Conservation (phyloP, 2,888 invertebrate species). For the Agrochola circellaris region DNA sequence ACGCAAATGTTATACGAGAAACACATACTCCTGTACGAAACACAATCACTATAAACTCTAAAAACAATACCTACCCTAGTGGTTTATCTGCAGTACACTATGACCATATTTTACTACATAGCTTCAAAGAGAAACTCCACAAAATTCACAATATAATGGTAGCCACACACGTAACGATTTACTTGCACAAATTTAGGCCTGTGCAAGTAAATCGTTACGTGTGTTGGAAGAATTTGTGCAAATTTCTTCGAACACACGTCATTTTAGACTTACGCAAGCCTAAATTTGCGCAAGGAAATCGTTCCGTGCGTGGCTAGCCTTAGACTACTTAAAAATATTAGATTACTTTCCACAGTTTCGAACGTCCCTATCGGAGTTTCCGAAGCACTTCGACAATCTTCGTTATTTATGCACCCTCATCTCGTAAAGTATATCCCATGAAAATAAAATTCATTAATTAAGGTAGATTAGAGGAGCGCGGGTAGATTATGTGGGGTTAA, state of each 20-base stretch:
- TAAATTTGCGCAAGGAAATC: no score
- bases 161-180: no score
- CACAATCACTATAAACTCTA: no score
- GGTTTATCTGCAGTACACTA: neutral
- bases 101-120: neutral
- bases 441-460: slow-evolving; percentile 57
- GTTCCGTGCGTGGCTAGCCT: no score
- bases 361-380: slow-evolving; percentile 27
- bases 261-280: no score
- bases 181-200: no score
- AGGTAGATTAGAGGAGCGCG: slow-evolving; percentile 26
- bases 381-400: slow-evolving; percentile 49
- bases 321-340: slow-evolving; percentile 45
- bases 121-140: slow-evolving; percentile 8
- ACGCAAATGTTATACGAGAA: neutral
- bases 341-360: slow-evolving; percentile 48
- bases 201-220: no score
- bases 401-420: slow-evolving; percentile 60
- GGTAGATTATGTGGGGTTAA: slow-evolving; percentile 33
- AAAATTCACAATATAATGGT: slow-evolving; percentile 43
- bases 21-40: neutral
- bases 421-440: slow-evolving; percentile 46
- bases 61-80: neutral
- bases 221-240: no score
- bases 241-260: no score